Percentiles rank a stretch among this genome's conserved stretches.
phyloP scores from a whole-genome alignment of 2,888 invertebrate species.

The Drosophila kambysellisi region DNA sequence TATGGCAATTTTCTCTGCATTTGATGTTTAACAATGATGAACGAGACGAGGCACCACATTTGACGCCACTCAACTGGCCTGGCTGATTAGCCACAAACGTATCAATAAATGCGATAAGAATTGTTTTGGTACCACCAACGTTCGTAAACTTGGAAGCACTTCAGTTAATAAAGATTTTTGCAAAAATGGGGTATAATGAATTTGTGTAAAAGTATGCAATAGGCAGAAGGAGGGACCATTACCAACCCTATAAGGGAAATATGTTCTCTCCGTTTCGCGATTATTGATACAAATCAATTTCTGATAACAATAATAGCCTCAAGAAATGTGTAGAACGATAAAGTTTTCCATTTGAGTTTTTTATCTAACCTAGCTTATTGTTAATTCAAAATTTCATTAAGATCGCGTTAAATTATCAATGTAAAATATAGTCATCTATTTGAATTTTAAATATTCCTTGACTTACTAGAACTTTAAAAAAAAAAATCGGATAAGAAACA shows the following conservation, averaged over 20 bases:
- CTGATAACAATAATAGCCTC: not conserved
- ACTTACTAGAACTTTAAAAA: not conserved
- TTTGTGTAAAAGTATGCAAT: not conserved
- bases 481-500: not conserved
- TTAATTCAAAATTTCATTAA: not conserved
- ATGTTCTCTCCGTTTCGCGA: not conserved
- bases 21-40: constrained; percentile 38
- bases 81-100: constrained; percentile 42
- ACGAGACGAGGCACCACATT: constrained; percentile 42
- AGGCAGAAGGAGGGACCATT: not conserved
- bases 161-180: not conserved
- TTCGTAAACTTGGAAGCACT: constrained; percentile 22
- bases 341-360: not conserved
- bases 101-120: constrained; percentile 47
- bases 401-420: not conserved
- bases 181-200: not conserved
- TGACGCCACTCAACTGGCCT: constrained; percentile 21
- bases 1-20: constrained; percentile 16
- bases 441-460: not conserved
- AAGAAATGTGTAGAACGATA: not conserved
- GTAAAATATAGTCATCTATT: not conserved
- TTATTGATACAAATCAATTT: not conserved
- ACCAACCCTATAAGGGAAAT: not conserved
- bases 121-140: constrained; percentile 6
- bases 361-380: not conserved